phyloP scores from a whole-genome alignment of 2,113 vertebrate species.

The Paracanthobrama guichenoti region DNA sequence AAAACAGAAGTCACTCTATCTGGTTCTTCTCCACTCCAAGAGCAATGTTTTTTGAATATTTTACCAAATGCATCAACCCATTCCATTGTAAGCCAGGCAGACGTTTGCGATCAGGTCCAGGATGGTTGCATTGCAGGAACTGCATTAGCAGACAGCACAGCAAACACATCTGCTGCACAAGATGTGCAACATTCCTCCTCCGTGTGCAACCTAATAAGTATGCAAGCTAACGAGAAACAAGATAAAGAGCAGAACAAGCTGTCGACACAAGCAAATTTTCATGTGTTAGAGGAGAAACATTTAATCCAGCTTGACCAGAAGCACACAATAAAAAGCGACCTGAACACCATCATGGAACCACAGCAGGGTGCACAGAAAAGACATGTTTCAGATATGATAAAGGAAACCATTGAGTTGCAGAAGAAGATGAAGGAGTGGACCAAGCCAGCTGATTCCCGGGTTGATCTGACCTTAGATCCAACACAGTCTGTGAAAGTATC shows the following conservation, averaged over 20 bases:
- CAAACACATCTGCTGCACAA: slow-evolving; percentile 30
- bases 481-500: slow-evolving; percentile 73
- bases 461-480: slow-evolving; percentile 63
- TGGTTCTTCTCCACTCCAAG: slow-evolving; percentile 5
- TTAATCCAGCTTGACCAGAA: slow-evolving; percentile 45
- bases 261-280: slow-evolving; percentile 14
- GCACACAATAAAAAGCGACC: slow-evolving; percentile 46
- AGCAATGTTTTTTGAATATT: slow-evolving; percentile 1
- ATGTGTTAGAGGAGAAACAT: slow-evolving; percentile 31
- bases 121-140: neutral
- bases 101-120: neutral
- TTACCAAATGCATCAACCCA: neutral
- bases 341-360: slow-evolving; percentile 49
- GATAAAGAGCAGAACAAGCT: slow-evolving; percentile 43
- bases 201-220: slow-evolving; percentile 44
- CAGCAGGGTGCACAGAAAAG: slow-evolving; percentile 57
- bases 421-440: slow-evolving; percentile 72
- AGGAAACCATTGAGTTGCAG: slow-evolving; percentile 72
- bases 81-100: slow-evolving; percentile 3
- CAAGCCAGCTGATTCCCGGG: slow-evolving; percentile 64
- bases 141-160: slow-evolving; percentile 1
- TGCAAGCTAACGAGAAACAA: slow-evolving; percentile 31
- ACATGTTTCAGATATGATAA: slow-evolving; percentile 76
- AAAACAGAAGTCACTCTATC: neutral
- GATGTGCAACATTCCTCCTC: slow-evolving; percentile 15